phyloP scores from a whole-genome alignment of 2,113 vertebrate species.

The Brienomyrus longianalis region DNA sequence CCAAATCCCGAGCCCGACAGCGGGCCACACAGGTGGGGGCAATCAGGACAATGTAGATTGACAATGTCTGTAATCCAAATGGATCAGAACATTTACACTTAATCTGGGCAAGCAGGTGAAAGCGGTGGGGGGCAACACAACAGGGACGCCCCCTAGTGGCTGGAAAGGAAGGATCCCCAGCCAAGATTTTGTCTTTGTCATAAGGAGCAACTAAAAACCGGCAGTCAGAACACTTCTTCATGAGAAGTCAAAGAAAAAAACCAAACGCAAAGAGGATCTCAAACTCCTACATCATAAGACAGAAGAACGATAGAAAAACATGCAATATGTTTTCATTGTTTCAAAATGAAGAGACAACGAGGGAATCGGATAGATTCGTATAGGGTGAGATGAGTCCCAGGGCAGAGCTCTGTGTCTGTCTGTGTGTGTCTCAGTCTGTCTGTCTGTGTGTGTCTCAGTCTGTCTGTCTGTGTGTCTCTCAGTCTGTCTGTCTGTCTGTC shows the following conservation, averaged over 20 bases:
- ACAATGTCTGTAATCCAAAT: too few species aligned
- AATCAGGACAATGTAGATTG: too few species aligned
- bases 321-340: conserved; percentile 33
- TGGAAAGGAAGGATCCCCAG: neutral
- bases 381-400: conserved; percentile 33
- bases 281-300: neutral
- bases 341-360: conserved; percentile 47
- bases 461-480: too few species aligned
- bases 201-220: neutral
- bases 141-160: neutral
- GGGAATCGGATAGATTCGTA: conserved; percentile 35
- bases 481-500: too few species aligned
- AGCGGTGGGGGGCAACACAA: neutral
- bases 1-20: neutral
- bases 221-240: conserved; percentile 19
- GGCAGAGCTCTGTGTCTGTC: neutral
- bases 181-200: neutral
- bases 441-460: too few species aligned
- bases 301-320: conserved; percentile 34
- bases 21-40: neutral
- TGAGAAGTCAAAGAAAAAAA: conserved; percentile 18
- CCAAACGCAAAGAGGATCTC: neutral
- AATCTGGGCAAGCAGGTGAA: too few species aligned
- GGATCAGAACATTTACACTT: too few species aligned
- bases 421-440: neutral